Base-by-base conservation (phyloP, 1,140 invertebrate species). In the Choristoneura fumiferana region DNA sequence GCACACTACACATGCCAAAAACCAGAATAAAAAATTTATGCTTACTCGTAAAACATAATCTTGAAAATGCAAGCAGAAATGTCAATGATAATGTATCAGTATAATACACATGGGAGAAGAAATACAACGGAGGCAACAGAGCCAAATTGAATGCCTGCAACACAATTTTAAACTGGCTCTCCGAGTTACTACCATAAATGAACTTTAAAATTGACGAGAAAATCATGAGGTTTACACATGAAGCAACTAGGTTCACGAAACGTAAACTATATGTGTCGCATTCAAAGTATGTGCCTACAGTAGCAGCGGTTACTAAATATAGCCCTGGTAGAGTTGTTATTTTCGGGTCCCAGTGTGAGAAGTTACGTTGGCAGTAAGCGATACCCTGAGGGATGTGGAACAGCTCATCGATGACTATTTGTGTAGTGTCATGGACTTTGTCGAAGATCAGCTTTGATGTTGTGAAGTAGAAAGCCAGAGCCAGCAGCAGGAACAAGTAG, bases 251-350 rank as follows among this genome's bases (percentile, higher is more conserved):
- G 84, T 97, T 98, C 1, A 94, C 91, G 29, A 93, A 87, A 68
- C 97, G 90, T 55, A 99, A 89, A 60, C 91, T 92, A 62, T 92
- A 93, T 1, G 93, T 91, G n/a, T 91, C 90, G 77, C 96, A 98
- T 8, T 92, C 81, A 4, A 92, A 91, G 34, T 70, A 73, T 0
- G 93, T 91, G 5, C 91, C 90, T 1, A 96, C 70, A 12, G 95
- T 54, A 0, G 91, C 77, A 0, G 94, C 77, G 8, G 95, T 93
- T 0, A 95, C 76, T 0, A 98, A 63, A 79, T 99, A 99, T 0
- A 99, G 84, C 0, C 97, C 98, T 17, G 98, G 98, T 33, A 98
- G 92, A 5, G 98, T 99, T 15, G 98, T 99, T 55, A 99, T 98
- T 91, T 98, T 99, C 0, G 94, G 92, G 90, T 99, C 94, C 98